A percentile compares a stretch with the other conserved stretches of the same genome.
phyloP scores from a whole-genome alignment of 2,113 vertebrate genomes.

The Notechis scutatus region DNA sequence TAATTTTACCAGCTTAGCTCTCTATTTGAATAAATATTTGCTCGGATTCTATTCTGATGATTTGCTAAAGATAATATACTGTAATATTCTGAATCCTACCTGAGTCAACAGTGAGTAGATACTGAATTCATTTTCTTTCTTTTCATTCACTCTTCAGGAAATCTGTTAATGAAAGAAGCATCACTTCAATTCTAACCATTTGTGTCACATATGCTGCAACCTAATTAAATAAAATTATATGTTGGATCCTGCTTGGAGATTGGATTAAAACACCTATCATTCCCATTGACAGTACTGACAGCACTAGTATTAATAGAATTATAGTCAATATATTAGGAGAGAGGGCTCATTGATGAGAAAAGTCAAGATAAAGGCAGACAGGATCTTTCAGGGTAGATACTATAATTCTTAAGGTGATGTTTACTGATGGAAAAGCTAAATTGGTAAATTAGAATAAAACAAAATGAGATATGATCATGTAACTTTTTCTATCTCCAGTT shows the following conservation, averaged over 20 bases:
- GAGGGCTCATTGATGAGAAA: background rate
- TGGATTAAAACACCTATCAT: background rate
- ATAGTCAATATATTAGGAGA: background rate
- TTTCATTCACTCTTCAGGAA: background rate
- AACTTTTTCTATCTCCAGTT: background rate
- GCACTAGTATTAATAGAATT: background rate
- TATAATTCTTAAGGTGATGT: background rate
- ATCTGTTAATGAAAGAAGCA: background rate
- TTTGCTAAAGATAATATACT: background rate
- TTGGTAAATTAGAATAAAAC: background rate
- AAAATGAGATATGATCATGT: background rate
- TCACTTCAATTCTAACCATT: conserved; percentile 11
- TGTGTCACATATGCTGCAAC: conserved; percentile 12
- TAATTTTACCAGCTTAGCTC: background rate
- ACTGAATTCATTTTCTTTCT: background rate
- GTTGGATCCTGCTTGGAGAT: background rate
- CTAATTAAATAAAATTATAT: conserved; percentile 34
- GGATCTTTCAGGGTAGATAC: background rate
- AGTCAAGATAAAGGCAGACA: background rate
- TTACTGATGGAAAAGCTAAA: background rate
- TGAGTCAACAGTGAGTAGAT: background rate
- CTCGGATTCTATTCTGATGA: background rate
- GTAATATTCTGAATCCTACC: background rate
- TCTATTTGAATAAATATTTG: background rate
- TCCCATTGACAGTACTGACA: background rate